A percentile compares a stretch with the other conserved stretches of the same genome.
Conservation (phyloP, 2,888 invertebrate species). For the Chymomyza procnemis region DNA sequence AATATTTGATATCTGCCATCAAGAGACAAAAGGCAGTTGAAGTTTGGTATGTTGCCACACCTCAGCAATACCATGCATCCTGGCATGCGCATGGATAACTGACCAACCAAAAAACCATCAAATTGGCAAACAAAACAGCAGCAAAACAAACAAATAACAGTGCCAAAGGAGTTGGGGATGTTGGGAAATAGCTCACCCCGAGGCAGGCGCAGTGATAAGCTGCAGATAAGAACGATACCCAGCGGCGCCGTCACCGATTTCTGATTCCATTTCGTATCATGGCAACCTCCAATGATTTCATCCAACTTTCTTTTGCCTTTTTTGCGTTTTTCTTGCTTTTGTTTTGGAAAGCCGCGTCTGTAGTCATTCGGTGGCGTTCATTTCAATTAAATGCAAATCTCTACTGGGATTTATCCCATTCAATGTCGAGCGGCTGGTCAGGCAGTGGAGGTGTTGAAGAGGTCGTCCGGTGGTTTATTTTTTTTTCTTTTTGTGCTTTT, state of each 20-base stretch:
- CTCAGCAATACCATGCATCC: background rate
- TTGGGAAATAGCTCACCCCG: conserved; percentile 4
- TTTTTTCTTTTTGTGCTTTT: too few species aligned
- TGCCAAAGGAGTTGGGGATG: conserved; percentile 13
- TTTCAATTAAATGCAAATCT: conserved; percentile 71
- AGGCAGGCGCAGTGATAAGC: conserved; percentile 41
- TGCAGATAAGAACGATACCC: conserved; percentile 35
- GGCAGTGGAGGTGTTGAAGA: background rate
- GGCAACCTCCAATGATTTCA: conserved; percentile 39
- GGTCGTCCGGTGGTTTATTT: background rate
- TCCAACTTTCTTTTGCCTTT: conserved; percentile 1
- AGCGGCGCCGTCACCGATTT: conserved; percentile 37
- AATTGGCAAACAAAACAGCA: conserved; percentile 21
- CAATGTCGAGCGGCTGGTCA: conserved; percentile 22
- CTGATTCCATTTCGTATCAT: conserved; percentile 53
- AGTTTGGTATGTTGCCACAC: conserved; percentile 12
- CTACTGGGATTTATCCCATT: conserved; percentile 47
- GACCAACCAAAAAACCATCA: conserved; percentile 10
- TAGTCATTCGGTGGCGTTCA: conserved; percentile 49
- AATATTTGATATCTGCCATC: conserved; percentile 21
- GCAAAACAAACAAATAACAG: conserved; percentile 45
- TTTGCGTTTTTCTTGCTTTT: background rate
- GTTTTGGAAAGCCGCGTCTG: conserved; percentile 19
- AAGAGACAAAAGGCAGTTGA: conserved; percentile 27
- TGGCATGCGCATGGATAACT: background rate